These are phyloP conservation scores for Coremacera marginata DNA, from an alignment of 2,888 invertebrate species.

Conservation along the genomic window DNA sequence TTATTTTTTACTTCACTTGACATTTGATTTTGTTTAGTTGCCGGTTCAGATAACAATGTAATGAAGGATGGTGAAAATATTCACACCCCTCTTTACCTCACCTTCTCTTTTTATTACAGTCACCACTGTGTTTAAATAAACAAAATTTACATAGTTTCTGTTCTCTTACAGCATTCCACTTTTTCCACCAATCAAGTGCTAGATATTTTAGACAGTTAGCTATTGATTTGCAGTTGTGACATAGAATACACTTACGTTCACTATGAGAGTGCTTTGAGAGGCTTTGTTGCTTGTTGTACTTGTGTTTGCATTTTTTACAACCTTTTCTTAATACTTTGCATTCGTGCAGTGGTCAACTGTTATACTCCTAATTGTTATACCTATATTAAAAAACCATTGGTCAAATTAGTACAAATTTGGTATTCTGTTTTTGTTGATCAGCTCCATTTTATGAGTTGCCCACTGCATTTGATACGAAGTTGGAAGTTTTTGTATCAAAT, in stretches of 20 bases:
- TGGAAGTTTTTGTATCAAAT: slow-evolving; percentile 12
- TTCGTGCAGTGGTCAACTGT: slow-evolving; percentile 29
- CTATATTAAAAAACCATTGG: slow-evolving; percentile 33
- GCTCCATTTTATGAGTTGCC: slow-evolving; percentile 26
- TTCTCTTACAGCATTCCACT: slow-evolving; percentile 12
- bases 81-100: slow-evolving; percentile 31
- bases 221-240: slow-evolving; percentile 22
- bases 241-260: not conserved
- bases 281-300: slow-evolving; percentile 23
- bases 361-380: not conserved
- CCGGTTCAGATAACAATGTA: slow-evolving; percentile 22
- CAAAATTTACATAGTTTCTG: slow-evolving; percentile 27
- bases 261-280: slow-evolving; percentile 29
- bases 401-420: slow-evolving; percentile 33
- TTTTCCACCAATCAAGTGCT: too few species aligned
- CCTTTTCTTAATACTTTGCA: slow-evolving; percentile 1
- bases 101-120: slow-evolving; percentile 11
- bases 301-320: not conserved
- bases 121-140: slow-evolving; percentile 24
- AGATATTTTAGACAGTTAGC: not conserved
- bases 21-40: not conserved
- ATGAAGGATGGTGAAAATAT: slow-evolving; percentile 23
- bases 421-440: slow-evolving; percentile 33
- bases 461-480: slow-evolving; percentile 36
- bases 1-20: not conserved